Evolutionary conservation across 37 sponge, comb jelly and placozoan genomes (phyloP).

Genomic region (Corticium candelabrum): DNA sequence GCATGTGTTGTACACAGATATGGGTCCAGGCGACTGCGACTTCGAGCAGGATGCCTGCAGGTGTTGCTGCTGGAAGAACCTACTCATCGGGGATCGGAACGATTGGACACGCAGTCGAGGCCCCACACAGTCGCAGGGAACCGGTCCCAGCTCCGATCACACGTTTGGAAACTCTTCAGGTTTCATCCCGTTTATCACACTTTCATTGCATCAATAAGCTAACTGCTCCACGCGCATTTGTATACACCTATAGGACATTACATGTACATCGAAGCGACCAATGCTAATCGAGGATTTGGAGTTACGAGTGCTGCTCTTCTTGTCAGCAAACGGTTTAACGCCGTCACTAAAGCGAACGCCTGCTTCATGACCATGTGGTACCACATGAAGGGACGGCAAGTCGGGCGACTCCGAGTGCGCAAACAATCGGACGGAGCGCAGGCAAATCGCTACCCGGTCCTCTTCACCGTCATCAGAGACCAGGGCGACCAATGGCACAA

Average conservation of each 20-base stretch:
- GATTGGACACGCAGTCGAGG: neutral
- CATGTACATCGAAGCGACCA: neutral
- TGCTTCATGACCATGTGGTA: neutral
- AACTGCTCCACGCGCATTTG: no score
- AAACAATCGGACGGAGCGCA: neutral
- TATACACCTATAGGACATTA: no score
- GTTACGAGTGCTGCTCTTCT: neutral
- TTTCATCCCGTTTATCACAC: no score
- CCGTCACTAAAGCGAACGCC: neutral
- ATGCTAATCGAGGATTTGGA: neutral
- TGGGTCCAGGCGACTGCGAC: neutral
- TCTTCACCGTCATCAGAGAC: neutral
- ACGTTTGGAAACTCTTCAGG: conserved; percentile 26
- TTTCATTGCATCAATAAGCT: no score
- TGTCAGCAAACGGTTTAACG: neutral
- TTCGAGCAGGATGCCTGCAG: no score
- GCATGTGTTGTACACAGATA: no score
- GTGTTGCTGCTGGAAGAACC: neutral
- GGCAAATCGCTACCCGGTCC: neutral
- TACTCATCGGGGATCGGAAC: neutral
- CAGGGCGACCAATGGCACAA: neutral
- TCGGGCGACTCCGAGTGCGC: neutral
- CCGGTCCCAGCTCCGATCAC: conserved; percentile 30
- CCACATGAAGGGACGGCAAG: neutral
- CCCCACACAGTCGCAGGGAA: neutral